Conservation (phyloP, 1,140 invertebrate genomes). For the Procambarus clarkii region DNA sequence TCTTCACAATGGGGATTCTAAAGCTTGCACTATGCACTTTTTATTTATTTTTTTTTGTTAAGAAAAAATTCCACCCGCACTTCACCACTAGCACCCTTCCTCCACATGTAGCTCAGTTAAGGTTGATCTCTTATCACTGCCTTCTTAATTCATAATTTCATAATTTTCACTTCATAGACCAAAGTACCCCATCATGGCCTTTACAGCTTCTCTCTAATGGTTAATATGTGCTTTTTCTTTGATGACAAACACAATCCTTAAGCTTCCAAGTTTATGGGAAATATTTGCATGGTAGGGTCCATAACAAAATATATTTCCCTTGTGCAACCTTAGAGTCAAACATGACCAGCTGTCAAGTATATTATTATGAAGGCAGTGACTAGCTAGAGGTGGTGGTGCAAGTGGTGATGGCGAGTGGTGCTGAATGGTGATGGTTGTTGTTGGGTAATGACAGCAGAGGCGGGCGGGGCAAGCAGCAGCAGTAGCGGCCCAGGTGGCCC, state of each 20-base stretch:
- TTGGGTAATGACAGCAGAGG: conserved; percentile 70
- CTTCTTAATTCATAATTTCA: conserved; percentile 38
- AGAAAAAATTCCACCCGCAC: conserved; percentile 33
- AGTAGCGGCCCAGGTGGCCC: conserved; percentile 36
- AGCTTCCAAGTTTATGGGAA: neutral
- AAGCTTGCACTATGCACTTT: conserved; percentile 60
- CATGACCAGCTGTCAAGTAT: conserved; percentile 16
- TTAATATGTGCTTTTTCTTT: neutral
- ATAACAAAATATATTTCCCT: neutral
- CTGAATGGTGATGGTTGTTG: conserved; percentile 67
- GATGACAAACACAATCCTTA: neutral
- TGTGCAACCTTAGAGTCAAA: neutral
- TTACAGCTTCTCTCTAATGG: neutral
- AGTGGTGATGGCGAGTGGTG: conserved; percentile 59
- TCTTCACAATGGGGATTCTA: conserved; percentile 58
- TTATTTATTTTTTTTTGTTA: neutral
- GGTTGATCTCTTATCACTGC: conserved; percentile 53
- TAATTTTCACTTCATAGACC: neutral
- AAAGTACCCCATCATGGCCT: neutral
- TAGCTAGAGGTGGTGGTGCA: conserved; percentile 47
- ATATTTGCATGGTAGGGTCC: conserved; percentile 29
- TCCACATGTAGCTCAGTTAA: conserved; percentile 49
- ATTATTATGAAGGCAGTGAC: conserved; percentile 51
- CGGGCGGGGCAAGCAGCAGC: conserved; percentile 61
- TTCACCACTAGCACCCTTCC: conserved; percentile 67